Percentiles rank a stretch among this genome's conserved stretches.
Conservation (phyloP, 2,113 vertebrate genomes). For the Zapus hudsonius region DNA sequence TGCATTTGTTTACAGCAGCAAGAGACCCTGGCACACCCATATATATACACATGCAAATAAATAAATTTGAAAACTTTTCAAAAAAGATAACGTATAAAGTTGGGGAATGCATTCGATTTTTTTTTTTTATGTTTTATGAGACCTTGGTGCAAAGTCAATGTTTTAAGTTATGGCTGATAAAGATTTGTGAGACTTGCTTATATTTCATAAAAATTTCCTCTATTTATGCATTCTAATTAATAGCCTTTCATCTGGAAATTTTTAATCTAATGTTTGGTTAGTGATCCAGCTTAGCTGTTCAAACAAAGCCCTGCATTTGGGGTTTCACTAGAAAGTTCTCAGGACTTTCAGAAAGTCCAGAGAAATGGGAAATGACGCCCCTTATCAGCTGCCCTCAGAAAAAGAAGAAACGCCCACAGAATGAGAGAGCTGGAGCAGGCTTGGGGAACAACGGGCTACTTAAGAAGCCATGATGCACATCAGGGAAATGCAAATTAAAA, state of each 20-base stretch:
- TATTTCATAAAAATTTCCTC: conserved; percentile 20
- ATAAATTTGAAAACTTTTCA: no score
- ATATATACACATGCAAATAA: no score
- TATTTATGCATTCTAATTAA: conserved; percentile 34
- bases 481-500: no score
- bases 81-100: neutral
- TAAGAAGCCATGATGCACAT: neutral
- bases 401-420: neutral
- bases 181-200: conserved; percentile 10
- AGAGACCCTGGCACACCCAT: no score
- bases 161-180: conserved; percentile 6
- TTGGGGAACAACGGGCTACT: neutral
- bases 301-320: neutral
- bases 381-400: neutral
- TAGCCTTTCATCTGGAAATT: conserved; percentile 18
- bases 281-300: conserved; percentile 5
- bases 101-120: neutral
- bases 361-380: neutral
- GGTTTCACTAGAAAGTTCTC: no score
- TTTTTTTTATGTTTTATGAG: neutral
- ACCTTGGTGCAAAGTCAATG: conserved; percentile 23
- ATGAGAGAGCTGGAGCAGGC: neutral
- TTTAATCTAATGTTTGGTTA: conserved; percentile 33
- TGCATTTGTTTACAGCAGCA: no score
- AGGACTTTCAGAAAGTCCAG: conserved; percentile 31